Evolutionary conservation across 2,888 invertebrate species (phyloP).

Genomic region (Netelia melanura): DNA sequence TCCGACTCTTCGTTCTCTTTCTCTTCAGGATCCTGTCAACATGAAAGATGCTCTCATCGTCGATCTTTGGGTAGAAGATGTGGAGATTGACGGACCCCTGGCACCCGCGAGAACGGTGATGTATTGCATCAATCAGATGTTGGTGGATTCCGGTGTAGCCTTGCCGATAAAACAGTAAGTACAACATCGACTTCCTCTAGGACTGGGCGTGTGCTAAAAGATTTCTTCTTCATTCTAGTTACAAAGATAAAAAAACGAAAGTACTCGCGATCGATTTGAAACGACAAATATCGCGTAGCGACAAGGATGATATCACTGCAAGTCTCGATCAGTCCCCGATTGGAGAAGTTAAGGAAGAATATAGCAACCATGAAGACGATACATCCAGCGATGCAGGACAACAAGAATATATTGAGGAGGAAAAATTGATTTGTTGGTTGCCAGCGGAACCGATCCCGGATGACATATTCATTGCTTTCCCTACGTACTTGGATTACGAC

Average conservation of each 20-base stretch:
- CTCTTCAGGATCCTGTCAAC: conserved; percentile 67
- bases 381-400: conserved; percentile 28
- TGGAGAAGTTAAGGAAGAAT: neutral
- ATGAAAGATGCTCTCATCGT: conserved; percentile 84
- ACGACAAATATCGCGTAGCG: conserved; percentile 69
- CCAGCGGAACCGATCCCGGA: conserved; percentile 86
- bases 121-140: conserved; percentile 88
- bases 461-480: conserved; percentile 87
- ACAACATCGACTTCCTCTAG: neutral
- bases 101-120: conserved; percentile 88
- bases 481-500: conserved; percentile 88
- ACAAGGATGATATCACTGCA: neutral
- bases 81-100: conserved; percentile 88
- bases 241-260: conserved; percentile 69
- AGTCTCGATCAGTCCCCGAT: neutral
- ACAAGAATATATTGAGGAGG: conserved; percentile 53
- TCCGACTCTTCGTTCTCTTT: neutral
- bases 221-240: conserved; percentile 65
- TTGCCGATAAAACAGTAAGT: conserved; percentile 84
- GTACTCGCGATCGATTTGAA: conserved; percentile 78
- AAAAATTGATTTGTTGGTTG: conserved; percentile 86
- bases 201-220: neutral
- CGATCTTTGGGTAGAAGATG: conserved; percentile 89
- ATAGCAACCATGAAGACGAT: neutral
- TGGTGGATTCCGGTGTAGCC: conserved; percentile 89